phyloP scores from a whole-genome alignment of 2,888 invertebrate genomes.

The Eulithis prunata region DNA sequence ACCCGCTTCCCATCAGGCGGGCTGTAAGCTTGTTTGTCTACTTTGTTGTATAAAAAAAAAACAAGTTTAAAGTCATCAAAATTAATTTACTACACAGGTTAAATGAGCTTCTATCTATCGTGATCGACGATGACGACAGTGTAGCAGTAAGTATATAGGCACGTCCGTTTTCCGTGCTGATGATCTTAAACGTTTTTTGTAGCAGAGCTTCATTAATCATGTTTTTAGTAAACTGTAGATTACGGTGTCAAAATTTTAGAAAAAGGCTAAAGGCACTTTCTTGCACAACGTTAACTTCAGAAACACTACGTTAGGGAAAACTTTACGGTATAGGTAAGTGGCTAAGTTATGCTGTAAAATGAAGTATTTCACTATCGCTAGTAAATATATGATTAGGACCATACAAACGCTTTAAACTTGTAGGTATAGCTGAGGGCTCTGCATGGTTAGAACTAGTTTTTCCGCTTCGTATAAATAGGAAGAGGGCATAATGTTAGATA shows the following conservation, averaged over 20 bases:
- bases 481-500: background rate
- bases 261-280: background rate
- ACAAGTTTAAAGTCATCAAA: no score
- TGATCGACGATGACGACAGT: no score
- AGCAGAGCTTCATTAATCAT: no score
- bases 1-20: no score
- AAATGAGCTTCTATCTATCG: no score
- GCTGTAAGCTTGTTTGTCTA: no score
- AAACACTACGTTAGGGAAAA: conserved; percentile 15
- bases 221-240: no score
- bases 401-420: background rate
- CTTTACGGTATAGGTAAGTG: conserved; percentile 7
- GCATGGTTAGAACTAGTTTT: background rate
- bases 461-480: background rate
- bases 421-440: background rate
- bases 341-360: background rate
- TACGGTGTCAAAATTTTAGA: background rate
- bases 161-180: no score
- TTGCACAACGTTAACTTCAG: conserved; percentile 19
- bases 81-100: no score
- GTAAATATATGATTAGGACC: conserved; percentile 14
- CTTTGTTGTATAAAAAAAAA: no score
- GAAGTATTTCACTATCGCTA: conserved; percentile 10
- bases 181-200: no score
- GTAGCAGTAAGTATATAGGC: no score